Conservation (phyloP, 2,113 vertebrate species). For the Thamnophis sirtalis region DNA sequence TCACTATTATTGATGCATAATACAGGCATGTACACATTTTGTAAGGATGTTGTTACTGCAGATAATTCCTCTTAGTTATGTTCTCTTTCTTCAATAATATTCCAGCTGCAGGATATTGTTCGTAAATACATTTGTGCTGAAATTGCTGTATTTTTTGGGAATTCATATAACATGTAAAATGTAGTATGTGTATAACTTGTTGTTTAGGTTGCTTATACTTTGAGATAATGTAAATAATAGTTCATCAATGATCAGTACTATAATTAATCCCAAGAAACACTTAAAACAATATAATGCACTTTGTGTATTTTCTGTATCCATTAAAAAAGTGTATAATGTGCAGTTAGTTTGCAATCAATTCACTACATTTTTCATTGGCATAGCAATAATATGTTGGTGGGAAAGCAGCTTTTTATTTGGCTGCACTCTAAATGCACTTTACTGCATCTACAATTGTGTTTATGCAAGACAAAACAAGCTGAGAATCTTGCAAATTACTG, state of each 20-base stretch:
- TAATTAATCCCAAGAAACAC: not conserved
- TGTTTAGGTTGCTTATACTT: slow-evolving; percentile 21
- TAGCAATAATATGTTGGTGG: not conserved
- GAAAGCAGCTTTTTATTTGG: slow-evolving; percentile 17
- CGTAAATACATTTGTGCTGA: slow-evolving; percentile 24
- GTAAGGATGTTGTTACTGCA: not conserved
- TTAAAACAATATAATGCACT: not conserved
- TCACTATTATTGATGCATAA: slow-evolving; percentile 32
- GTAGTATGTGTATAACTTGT: not conserved
- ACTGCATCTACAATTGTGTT: not conserved
- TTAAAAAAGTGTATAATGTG: not conserved
- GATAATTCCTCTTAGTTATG: not conserved
- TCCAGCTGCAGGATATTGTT: not conserved
- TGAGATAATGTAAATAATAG: slow-evolving; percentile 11
- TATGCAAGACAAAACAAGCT: not conserved
- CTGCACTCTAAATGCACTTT: slow-evolving; percentile 12
- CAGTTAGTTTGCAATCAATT: slow-evolving; percentile 11
- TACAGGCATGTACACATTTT: slow-evolving; percentile 8
- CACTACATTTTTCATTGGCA: not conserved
- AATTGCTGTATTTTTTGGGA: slow-evolving; percentile 26
- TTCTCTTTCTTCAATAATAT: slow-evolving; percentile 17
- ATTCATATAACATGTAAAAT: slow-evolving; percentile 16
- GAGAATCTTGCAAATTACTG: not conserved
- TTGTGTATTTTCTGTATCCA: slow-evolving; percentile 9
- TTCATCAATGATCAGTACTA: not conserved